Base-by-base conservation (phyloP, 2,113 vertebrate genomes). In the Cryptomyrus ogoouensis region DNA sequence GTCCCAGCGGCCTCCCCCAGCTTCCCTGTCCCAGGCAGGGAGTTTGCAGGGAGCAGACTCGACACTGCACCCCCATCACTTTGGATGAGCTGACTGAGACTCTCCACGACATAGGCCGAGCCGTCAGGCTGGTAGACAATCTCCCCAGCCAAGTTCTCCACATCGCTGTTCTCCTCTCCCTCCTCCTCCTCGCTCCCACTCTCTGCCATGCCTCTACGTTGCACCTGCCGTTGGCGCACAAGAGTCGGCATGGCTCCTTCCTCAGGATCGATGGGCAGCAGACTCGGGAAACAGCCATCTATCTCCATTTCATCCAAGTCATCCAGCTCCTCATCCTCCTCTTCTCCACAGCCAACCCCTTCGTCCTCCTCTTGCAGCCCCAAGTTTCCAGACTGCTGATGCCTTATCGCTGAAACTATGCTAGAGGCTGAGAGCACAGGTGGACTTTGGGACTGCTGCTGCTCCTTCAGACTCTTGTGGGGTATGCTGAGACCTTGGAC, bases 61-160 rank as follows among this genome's bases (percentile, higher is more conserved):
- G 93, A 94, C 92, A 92, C 90, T 90, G 1, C 95, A 53, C 92
- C 15, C 3, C 89, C 95, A 84, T 95, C 95, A 21, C 95, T 93
- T 84, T 95, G 95, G 94, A 94, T 92, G 94, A 97, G 94, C 95
- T 97, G 96, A 94, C 95, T 96, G 94, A 97, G 94, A 93, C 95
- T 97, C 94, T 98, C 96, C 2, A 96, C 96, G 83, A 97, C 96
- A 93, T 97, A 97, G 5, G 96, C 97, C 0, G 97, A 98, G 94
- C 97, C 97, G 0, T 97, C 97, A 0, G 97, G 96, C 95, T 97
- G 97, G 95, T 97, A 97, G 91, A 98, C 95, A 4, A 98, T 97
- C 94, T 97, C 97, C 1, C 97, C 97, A 1, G 96, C 95, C 94
- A 97, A 95, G 92, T 96, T 97, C 96, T 97, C 96, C 94, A 97